A percentile compares a stretch with the other conserved stretches of the same genome.
These are phyloP conservation scores for Microcebus murinus DNA, from an alignment of 2,113 vertebrate species.

Conservation along the genomic window DNA sequence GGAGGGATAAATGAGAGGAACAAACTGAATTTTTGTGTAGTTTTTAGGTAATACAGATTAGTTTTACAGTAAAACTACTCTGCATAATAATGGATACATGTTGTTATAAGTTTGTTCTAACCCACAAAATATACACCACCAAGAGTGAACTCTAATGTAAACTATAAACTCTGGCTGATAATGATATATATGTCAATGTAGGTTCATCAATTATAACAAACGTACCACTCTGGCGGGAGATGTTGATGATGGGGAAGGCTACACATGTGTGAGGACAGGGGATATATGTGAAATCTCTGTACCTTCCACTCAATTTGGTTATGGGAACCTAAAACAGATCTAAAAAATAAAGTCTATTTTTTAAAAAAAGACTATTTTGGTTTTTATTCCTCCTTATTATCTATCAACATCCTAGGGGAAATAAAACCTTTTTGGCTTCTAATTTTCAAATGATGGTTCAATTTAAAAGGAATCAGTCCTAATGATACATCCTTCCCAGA, in stretches of 20 bases:
- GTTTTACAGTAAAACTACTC: not conserved
- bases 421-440: conserved; percentile 22
- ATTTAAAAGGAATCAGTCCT: conserved; percentile 15
- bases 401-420: conserved; percentile 30
- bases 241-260: not conserved
- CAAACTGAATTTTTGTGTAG: not conserved
- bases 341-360: not conserved
- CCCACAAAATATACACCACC: not conserved
- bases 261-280: not conserved
- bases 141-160: not conserved
- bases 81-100: too few relatives aligned
- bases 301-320: not conserved
- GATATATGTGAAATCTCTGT: not conserved
- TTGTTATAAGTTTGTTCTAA: not conserved
- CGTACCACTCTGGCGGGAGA: not conserved
- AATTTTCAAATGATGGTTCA: conserved; percentile 47
- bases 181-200: not conserved
- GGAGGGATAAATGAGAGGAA: not conserved
- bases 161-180: not conserved
- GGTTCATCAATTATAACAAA: not conserved
- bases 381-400: not conserved
- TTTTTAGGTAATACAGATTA: not conserved
- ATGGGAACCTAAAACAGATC: not conserved
- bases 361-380: not conserved
- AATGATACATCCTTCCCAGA: conserved; percentile 18